Evolutionary conservation across 35 echinoderm and acorn worm species (phyloP), one percentile per base, ranked within the genome.

Genomic region (Amphiura filiformis): DNA sequence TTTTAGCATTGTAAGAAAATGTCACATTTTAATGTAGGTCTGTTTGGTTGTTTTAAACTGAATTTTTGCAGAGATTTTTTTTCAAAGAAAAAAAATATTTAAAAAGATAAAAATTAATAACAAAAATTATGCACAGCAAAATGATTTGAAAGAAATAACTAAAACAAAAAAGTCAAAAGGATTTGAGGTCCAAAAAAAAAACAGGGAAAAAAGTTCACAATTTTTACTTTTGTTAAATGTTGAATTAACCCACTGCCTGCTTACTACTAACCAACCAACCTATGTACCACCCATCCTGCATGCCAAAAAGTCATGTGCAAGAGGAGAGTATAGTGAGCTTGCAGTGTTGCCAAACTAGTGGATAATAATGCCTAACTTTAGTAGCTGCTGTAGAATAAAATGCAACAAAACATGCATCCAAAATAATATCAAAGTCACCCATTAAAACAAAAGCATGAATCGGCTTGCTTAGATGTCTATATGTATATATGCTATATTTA

Each of bases 261-360:
- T 18, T 30, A 13, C 28, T 70, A 70, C 61, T 70, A 70, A 70
- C 61, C 61, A 15, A 18, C 7, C 61, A n/a, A 18, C 61, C n/a
- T n/a, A 70, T n/a, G n/a, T 26, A 70, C 61, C 7, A 70, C 61
- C 61, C 61, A 70, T 70, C 61, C 61, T 70, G 61, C 61, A 70
- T 70, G 61, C 28, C n/a, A n/a, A 70, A 26, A 70, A 70, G 61
- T 70, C 61, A 70, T 70, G 61, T 70, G 61, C 61, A 13, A 70
- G 61, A 2, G 61, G 61, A n/a, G n/a, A 70, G 61, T 18, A 18
- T 70, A 70, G 61, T 70, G 61, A n/a, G 61, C 61, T 70, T 70
- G 61, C 61, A 70, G 61, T 70, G 61, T 70, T 70, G 61, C 61
- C 61, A 70, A 70, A 70, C 26, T 70, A 30, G 61, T 70, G 17